A percentile compares a stretch with the other conserved stretches of the same genome.
phyloP scores from a whole-genome alignment of 1,140 invertebrate genomes.

The Luehdorfia chinensis region DNA sequence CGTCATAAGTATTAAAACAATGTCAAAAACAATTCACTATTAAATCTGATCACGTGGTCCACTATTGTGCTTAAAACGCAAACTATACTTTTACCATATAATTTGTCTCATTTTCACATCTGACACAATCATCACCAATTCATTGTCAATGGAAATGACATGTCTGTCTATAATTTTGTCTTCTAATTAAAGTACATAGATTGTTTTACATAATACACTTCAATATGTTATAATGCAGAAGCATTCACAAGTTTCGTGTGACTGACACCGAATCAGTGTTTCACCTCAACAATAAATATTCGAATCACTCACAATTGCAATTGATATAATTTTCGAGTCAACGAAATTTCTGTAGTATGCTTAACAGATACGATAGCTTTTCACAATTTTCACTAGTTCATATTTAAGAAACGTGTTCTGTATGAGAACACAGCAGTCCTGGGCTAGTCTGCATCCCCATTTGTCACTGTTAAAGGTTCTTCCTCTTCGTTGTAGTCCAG shows the following conservation, averaged over 20 bases:
- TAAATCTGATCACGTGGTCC: conserved; percentile 67
- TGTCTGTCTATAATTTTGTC: conserved; percentile 46
- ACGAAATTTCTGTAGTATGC: conserved; percentile 27
- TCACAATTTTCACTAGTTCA: conserved; percentile 43
- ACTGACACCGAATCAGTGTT: conserved; percentile 28
- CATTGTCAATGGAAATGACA: conserved; percentile 57
- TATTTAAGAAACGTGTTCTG: conserved; percentile 33
- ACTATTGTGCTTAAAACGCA: conserved; percentile 64
- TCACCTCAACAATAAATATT: conserved; percentile 25
- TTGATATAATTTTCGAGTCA: conserved; percentile 35
- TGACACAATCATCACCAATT: conserved; percentile 64
- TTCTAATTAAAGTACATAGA: conserved; percentile 62
- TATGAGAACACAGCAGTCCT: conserved; percentile 32
- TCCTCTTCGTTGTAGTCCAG: conserved; percentile 85
- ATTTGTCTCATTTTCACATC: conserved; percentile 54
- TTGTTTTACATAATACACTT: conserved; percentile 47
- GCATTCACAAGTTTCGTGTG: conserved; percentile 36
- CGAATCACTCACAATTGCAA: conserved; percentile 39
- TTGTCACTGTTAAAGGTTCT: conserved; percentile 65
- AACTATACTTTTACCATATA: conserved; percentile 56
- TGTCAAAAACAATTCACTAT: conserved; percentile 71
- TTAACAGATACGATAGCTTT: conserved; percentile 24
- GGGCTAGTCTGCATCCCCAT: conserved; percentile 70
- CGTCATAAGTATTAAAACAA: conserved; percentile 58
- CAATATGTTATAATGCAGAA: conserved; percentile 44